Conservation (phyloP, 64 coral and sea anemone species). For the Dendrophyllia cribrosa region DNA sequence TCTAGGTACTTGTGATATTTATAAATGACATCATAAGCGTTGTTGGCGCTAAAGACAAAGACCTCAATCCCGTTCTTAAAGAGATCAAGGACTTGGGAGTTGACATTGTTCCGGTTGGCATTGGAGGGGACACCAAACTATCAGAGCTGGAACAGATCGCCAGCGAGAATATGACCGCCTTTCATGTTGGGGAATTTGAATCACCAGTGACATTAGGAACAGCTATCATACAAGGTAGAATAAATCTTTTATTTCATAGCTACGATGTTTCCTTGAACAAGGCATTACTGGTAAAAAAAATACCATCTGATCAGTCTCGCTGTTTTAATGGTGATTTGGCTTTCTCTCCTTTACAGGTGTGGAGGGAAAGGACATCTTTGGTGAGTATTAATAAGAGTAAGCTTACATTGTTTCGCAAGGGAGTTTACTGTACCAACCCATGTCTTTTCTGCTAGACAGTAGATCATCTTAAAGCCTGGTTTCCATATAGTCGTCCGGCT, state of each 20-base stretch:
- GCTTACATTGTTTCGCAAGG: background rate
- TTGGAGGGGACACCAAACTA: background rate
- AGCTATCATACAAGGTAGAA: conserved; percentile 13
- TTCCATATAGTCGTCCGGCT: too few species aligned
- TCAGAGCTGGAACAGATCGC: background rate
- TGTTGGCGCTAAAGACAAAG: background rate
- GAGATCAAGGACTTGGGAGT: background rate
- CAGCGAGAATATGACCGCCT: background rate
- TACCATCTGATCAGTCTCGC: too few species aligned
- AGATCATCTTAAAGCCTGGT: too few species aligned
- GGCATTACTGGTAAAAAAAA: too few species aligned
- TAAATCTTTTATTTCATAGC: too few species aligned
- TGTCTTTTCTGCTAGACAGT: too few species aligned
- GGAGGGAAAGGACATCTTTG: background rate
- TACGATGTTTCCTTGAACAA: too few species aligned
- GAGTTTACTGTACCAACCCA: background rate
- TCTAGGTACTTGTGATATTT: conserved; percentile 4
- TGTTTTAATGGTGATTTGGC: too few species aligned
- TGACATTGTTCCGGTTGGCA: background rate
- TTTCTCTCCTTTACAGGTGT: background rate
- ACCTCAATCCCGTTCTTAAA: background rate
- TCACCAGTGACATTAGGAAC: background rate
- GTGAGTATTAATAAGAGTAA: background rate
- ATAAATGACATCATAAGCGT: background rate
- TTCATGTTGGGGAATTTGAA: conserved; percentile 7